phyloP scores from a whole-genome alignment of 2,888 invertebrate species.

The Himalopsyche japonica region DNA sequence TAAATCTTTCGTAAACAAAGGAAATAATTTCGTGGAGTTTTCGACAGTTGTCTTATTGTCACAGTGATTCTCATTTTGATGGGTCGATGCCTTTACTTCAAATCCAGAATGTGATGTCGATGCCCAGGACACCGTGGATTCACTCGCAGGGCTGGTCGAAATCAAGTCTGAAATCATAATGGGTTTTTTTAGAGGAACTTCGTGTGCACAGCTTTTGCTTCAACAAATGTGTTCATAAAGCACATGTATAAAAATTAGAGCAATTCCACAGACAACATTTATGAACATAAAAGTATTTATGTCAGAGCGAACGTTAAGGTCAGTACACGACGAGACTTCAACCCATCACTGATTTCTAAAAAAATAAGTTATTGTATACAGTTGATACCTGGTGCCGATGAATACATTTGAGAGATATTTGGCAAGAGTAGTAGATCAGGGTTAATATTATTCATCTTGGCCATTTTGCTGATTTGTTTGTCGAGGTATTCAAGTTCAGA shows the following conservation, averaged over 20 bases:
- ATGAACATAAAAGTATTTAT: too few species aligned
- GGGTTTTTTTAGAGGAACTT: too few species aligned
- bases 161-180: not conserved
- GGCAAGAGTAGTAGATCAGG: conserved; percentile 51
- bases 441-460: conserved; percentile 53
- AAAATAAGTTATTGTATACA: too few species aligned
- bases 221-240: too few species aligned
- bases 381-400: conserved; percentile 23
- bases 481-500: conserved; percentile 55
- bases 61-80: not conserved
- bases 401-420: conserved; percentile 41
- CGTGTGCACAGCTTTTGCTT: too few species aligned
- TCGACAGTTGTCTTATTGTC: not conserved
- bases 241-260: too few species aligned
- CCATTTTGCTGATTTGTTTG: conserved; percentile 55
- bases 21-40: not conserved
- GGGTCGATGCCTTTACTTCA: not conserved
- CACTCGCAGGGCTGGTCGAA: not conserved
- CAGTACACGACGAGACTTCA: too few species aligned
- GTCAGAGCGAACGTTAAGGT: too few species aligned
- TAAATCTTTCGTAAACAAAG: not conserved
- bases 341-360: too few species aligned
- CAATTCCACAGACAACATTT: too few species aligned
- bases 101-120: not conserved
- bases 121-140: not conserved